Evolutionary conservation across 2,888 invertebrate genomes (phyloP).

Genomic region (Pristionchus exspectatus): DNA sequence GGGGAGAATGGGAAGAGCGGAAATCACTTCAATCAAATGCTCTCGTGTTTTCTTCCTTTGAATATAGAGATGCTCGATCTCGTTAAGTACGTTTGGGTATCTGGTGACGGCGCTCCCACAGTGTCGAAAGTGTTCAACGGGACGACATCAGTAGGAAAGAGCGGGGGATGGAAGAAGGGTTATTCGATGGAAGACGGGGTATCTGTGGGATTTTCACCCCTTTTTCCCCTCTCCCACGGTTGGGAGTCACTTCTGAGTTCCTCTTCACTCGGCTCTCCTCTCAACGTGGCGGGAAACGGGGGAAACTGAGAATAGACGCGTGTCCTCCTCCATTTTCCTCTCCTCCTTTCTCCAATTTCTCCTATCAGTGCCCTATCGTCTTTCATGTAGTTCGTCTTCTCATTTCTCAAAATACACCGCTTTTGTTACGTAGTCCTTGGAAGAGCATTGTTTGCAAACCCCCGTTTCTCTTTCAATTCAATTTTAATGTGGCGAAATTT

Average conservation of each 20-base stretch:
- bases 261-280: neutral
- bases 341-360: neutral
- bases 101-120: neutral
- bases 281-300: neutral
- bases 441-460: neutral
- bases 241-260: constrained; percentile 23
- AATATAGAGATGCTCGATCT: neutral
- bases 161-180: neutral
- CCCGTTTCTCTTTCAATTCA: neutral
- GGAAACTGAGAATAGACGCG: constrained; percentile 43
- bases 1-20: neutral
- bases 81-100: constrained; percentile 9
- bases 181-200: neutral
- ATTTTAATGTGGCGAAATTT: neutral
- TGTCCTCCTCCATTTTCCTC: neutral
- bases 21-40: neutral
- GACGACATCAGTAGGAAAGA: neutral
- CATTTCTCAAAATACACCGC: neutral
- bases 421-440: neutral
- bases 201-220: constrained; percentile 29
- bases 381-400: constrained; percentile 15
- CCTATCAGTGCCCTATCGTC: constrained; percentile 25
- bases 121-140: neutral
- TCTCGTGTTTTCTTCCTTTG: neutral
- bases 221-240: neutral